Evolutionary conservation across 2,113 vertebrate species (phyloP).

Genomic region (Microcebus jonahi): DNA sequence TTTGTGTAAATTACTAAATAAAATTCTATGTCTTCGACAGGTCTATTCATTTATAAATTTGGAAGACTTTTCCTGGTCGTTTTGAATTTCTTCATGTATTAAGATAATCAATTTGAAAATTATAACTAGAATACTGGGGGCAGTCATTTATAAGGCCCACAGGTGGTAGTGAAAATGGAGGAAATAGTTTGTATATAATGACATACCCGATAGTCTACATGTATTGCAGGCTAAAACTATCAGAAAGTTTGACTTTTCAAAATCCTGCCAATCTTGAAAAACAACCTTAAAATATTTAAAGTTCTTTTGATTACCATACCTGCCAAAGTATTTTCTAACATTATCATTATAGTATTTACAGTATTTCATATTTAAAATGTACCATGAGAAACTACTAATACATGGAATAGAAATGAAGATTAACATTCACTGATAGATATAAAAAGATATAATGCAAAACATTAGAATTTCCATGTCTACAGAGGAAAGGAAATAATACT

Average conservation of each 20-base stretch:
- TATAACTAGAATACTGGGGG: not conserved
- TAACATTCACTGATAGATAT: not conserved
- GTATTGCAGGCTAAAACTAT: not conserved
- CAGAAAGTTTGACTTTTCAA: not conserved
- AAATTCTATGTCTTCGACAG: not conserved
- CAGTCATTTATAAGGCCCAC: not conserved
- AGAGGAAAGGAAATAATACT: not conserved
- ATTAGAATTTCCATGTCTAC: not conserved
- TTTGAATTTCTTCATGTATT: not conserved
- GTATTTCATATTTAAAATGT: not conserved
- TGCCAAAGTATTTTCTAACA: not conserved
- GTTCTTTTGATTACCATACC: not conserved
- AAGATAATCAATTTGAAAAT: constrained; percentile 15
- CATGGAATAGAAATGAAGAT: not conserved
- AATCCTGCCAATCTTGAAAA: not conserved
- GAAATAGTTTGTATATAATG: not conserved
- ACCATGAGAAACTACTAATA: not conserved
- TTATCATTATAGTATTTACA: not conserved
- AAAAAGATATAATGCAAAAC: not conserved
- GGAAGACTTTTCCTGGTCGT: not conserved
- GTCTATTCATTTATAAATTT: constrained; percentile 31
- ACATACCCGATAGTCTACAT: not conserved
- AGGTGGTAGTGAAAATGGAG: not conserved
- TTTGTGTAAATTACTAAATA: constrained; percentile 12
- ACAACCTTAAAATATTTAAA: not conserved